Percentiles rank a stretch among this genome's conserved stretches.
Evolutionary conservation across 2,113 vertebrate genomes (phyloP).

Genomic region (Rattus norvegicus): GRCr8 NC_086036.1:9696001-9696500

Average conservation of each 20-base stretch:
- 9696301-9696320: background rate
- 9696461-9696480: no score
- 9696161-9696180: background rate
- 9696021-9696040: background rate
- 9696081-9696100: background rate
- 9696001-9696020: background rate
- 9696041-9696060: background rate
- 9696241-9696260: background rate
- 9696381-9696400: no score
- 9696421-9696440: no score
- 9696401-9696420: no score
- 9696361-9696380: no score
- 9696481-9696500: no score
- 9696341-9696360: no score
- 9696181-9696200: background rate
- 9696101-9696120: background rate
- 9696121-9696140: background rate
- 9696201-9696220: no score
- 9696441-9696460: no score
- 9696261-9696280: background rate
- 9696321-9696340: no score
- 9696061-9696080: background rate
- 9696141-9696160: background rate
- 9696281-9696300: no score
- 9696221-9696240: background rate